Conservation (phyloP, 2,113 vertebrate species). For the Ellobius talpinus region DNA sequence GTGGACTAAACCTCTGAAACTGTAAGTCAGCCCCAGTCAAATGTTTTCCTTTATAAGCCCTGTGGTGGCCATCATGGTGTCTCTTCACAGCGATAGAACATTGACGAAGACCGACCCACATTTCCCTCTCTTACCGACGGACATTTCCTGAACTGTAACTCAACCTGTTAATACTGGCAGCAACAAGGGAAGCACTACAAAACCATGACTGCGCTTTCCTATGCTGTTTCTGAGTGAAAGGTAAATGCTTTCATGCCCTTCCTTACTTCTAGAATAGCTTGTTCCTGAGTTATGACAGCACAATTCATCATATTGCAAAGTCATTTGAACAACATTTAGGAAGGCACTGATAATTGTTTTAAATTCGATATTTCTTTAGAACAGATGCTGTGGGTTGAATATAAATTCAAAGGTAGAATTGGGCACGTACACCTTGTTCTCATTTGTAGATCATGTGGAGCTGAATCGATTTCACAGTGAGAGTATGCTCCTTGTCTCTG, state of each 20-base stretch:
- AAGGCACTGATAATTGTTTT: constrained; percentile 50
- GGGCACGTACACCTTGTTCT: neutral
- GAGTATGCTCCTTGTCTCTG: neutral
- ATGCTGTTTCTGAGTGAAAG: neutral
- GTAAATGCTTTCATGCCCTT: neutral
- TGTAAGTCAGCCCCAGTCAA: neutral
- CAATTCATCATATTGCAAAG: constrained; percentile 31
- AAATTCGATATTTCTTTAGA: constrained; percentile 55
- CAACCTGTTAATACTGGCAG: neutral
- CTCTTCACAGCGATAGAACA: neutral
- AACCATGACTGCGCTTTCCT: neutral
- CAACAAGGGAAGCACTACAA: neutral
- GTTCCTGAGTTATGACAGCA: neutral
- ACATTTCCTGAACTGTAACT: neutral
- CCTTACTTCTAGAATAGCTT: neutral
- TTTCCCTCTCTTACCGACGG: neutral
- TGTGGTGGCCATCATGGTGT: neutral
- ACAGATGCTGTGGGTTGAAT: constrained; percentile 12
- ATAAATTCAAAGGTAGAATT: constrained; percentile 51
- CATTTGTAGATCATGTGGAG: constrained; percentile 17
- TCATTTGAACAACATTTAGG: constrained; percentile 34
- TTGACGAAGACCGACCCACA: neutral
- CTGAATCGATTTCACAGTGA: constrained; percentile 23
- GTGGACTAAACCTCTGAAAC: neutral
- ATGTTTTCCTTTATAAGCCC: neutral